phyloP scores from a whole-genome alignment of 2,113 vertebrate species.

The Lycaon pictus region DNA sequence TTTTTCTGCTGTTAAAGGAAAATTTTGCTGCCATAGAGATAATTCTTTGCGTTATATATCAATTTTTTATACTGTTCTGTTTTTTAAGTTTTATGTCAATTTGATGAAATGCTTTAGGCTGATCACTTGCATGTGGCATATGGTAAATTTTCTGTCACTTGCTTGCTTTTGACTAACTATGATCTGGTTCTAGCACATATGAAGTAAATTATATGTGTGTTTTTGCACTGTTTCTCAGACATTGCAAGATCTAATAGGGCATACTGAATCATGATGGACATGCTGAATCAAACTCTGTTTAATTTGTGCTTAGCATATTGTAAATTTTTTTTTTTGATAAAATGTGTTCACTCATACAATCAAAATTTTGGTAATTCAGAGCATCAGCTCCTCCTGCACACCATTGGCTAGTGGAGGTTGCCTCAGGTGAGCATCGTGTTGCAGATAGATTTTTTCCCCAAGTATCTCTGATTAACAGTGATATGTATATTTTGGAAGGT shows the following conservation, averaged over 20 bases:
- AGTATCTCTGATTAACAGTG: neutral
- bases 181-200: neutral
- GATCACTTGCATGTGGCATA: neutral
- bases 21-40: neutral
- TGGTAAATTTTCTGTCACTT: neutral
- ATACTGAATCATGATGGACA: neutral
- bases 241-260: neutral
- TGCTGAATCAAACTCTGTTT: neutral
- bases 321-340: slow-evolving; percentile 7
- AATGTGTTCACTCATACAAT: neutral
- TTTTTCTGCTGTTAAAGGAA: slow-evolving; percentile 51
- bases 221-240: neutral
- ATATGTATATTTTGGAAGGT: slow-evolving; percentile 88
- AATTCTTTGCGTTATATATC: neutral
- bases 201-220: neutral
- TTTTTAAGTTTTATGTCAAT: neutral
- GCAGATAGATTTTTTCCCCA: rapidly evolving
- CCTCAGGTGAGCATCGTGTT: neutral
- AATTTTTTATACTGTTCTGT: neutral
- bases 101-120: slow-evolving; percentile 20
- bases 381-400: neutral
- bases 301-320: neutral
- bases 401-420: neutral
- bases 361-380: neutral
- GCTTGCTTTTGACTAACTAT: neutral